phyloP scores from a whole-genome alignment of 1,140 invertebrate genomes.

The Ceratina australensis region DNA sequence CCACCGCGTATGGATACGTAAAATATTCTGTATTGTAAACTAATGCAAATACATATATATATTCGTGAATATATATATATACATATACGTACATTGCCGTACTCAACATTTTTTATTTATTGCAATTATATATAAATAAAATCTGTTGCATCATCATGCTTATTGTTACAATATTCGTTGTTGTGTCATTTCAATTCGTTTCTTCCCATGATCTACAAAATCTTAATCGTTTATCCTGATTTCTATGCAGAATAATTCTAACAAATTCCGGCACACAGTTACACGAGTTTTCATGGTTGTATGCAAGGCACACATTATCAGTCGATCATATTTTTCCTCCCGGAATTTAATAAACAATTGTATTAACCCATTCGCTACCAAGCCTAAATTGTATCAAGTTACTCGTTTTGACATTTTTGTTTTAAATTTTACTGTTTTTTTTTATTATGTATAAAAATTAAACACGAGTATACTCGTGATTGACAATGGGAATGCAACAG shows the following conservation, averaged over 20 bases:
- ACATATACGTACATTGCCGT: background rate
- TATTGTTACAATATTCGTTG: background rate
- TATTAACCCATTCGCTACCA: no score
- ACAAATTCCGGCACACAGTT: no score
- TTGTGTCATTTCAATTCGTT: background rate
- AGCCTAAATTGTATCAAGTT: no score
- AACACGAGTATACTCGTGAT: no score
- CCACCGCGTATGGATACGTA: background rate
- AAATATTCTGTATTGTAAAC: conserved; percentile 16
- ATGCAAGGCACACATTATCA: background rate
- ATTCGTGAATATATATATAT: background rate
- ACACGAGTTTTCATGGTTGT: no score
- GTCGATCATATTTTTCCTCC: background rate
- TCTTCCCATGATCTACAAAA: background rate
- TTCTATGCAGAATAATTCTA: no score
- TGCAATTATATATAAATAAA: background rate
- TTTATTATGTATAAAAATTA: no score
- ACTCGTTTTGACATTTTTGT: no score
- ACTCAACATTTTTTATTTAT: background rate
- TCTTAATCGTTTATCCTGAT: no score
- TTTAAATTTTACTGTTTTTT: no score
- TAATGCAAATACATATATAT: conserved; percentile 2
- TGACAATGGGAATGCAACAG: no score
- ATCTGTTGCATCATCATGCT: background rate
- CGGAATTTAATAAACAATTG: no score